Percentiles rank a stretch among this genome's conserved stretches.
Evolutionary conservation across 2,113 vertebrate species (phyloP).

Genomic region (Nannobrachium achirus): DNA sequence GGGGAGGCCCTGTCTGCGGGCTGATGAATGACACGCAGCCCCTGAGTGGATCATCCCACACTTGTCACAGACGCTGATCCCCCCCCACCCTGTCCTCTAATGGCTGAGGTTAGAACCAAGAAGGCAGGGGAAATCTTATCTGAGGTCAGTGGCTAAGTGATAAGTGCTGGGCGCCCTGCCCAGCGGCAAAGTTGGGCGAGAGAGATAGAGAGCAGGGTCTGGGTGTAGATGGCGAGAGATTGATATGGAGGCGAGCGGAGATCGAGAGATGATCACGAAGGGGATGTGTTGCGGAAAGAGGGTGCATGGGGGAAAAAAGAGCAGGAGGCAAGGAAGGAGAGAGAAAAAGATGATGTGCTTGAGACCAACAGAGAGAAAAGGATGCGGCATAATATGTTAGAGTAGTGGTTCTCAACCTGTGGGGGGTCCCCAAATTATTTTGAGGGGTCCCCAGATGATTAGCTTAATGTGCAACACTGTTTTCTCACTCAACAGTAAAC

Average conservation of each 20-base stretch:
- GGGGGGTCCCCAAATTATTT: no score
- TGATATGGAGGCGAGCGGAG: no score
- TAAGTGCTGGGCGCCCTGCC: constrained; percentile 29
- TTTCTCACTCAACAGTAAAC: no score
- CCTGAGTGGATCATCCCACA: constrained; percentile 45
- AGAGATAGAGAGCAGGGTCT: constrained; percentile 25
- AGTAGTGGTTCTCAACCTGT: no score
- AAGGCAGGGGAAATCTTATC: constrained; percentile 66
- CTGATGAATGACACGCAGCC: constrained; percentile 69
- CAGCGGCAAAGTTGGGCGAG: constrained; percentile 24
- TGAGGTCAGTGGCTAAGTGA: constrained; percentile 36
- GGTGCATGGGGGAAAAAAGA: neutral
- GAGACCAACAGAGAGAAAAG: neutral
- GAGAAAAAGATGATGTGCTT: neutral
- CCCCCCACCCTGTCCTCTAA: constrained; percentile 57
- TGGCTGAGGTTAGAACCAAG: constrained; percentile 65
- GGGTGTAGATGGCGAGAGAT: no score
- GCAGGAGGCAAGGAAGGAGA: constrained; percentile 9
- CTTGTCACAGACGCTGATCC: constrained; percentile 62
- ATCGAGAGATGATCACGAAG: no score
- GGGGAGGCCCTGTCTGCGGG: constrained; percentile 62
- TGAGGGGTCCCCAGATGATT: no score
- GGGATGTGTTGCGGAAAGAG: no score
- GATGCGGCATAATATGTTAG: no score
- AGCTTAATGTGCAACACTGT: no score